A percentile compares a stretch with the other conserved stretches of the same genome.
These are phyloP conservation scores for Pteromalus puparum DNA, from an alignment of 1,140 invertebrate species.

Conservation along the genomic window DNA sequence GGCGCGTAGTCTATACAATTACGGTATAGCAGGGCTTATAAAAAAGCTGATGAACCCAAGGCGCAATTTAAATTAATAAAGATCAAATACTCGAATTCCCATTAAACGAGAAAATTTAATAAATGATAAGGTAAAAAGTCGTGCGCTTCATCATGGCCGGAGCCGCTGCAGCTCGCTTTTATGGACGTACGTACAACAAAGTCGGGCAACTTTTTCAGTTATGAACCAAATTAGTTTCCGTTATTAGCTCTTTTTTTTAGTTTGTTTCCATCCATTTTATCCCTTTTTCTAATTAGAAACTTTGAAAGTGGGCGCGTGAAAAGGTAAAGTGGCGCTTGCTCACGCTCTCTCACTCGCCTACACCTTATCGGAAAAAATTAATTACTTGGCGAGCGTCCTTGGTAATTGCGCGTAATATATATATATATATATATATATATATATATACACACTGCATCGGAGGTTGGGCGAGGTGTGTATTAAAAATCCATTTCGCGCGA, in stretches of 20 bases:
- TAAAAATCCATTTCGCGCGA: neutral
- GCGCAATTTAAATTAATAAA: neutral
- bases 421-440: too few relatives aligned
- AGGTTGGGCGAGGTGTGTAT: neutral
- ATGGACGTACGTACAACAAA: neutral
- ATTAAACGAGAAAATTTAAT: neutral
- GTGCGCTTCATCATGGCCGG: neutral
- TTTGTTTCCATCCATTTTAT: neutral
- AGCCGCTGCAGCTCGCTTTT: neutral
- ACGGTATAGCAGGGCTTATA: too few relatives aligned
- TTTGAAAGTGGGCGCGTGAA: neutral
- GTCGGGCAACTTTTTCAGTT: neutral
- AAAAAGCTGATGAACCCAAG: too few relatives aligned
- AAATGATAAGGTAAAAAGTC: neutral
- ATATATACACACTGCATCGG: neutral
- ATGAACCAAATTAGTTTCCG: neutral
- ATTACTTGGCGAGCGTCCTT: neutral
- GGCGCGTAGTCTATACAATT: neutral
- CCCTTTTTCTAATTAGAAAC: slow-evolving; percentile 1
- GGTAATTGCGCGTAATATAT: neutral
- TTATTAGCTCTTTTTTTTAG: neutral
- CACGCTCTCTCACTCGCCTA: neutral
- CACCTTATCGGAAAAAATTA: slow-evolving; percentile 1
- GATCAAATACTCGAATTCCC: neutral
- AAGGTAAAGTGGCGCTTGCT: neutral